Base-by-base conservation (phyloP, 2,888 invertebrate genomes). In the Cephus runcator region DNA sequence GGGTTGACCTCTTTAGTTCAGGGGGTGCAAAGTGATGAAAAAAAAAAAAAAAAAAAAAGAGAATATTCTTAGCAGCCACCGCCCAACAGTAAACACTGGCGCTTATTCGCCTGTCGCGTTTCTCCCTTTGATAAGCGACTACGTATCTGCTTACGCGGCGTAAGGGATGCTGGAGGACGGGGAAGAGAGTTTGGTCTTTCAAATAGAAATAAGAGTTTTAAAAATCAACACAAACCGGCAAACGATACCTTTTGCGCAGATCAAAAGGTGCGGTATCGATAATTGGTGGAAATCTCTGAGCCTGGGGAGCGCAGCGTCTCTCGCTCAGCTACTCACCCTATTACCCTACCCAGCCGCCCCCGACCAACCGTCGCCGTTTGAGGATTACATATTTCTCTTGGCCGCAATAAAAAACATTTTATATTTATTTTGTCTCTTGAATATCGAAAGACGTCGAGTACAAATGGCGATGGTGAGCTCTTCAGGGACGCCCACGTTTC, bases 261-360 rank as follows among this genome's bases (percentile, higher is more conserved):
- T 90, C 91, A 90, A 90, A 91, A 88, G 89, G 77, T 85, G 81
- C 80, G 80, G 82, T 86, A 87, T 90, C 88, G 89, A 91, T 91
- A 91, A 91, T 91, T 91, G 91, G 88, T 86, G 83, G 86, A 87
- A 87, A 89, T 88, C 89, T 90, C 88, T 86, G 84, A 79, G 82
- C 85, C 85, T 80, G 75, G 56, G 56, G 23, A 56, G 23, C 56
- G 56, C 56, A 56, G 56, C 56, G 9, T 23, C 56, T 23, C 23
- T 56, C 79, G 77, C 36, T 69, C 81, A 74, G 77, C 71, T 71
- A 76, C 75, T 79, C 31, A 73, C 75, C 78, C 71, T 75, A 30
- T 15, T 15, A 12, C 71, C 31, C 33, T 15, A 12, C 71, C 31
- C 33, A 71, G 71, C 75, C 78, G 74, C 78, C 80, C 79, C 77